Base-by-base conservation (phyloP, 2,888 invertebrate species). In the Euzophera pinguis region DNA sequence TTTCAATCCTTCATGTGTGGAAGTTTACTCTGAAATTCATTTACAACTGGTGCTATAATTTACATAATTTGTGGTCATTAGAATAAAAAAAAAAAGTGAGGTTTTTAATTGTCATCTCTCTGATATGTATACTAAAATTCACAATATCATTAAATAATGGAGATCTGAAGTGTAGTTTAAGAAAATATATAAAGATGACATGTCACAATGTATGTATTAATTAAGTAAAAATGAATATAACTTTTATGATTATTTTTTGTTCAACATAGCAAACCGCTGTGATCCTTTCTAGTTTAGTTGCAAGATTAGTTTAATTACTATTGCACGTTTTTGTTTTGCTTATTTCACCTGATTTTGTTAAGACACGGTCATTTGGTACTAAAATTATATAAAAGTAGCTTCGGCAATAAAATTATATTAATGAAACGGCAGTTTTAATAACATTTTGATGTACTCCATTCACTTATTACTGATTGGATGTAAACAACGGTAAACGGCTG, bases 21-120 rank as follows among this genome's bases (percentile, higher is more conserved):
- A 32, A 45, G 32, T 32, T 16, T 22, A 22, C 50, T 53, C 34
- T 47, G 50, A 52, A 48, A 54, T 52, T 53, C 37, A 32, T 58
- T 59, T 37, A 17, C 45, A 53, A 51, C 47, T 50, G 71, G 71
- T 69, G 71, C 68, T 71, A 67, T 62, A 59, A 63, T 64, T 67
- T 62, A 32, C 34, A 45, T 45, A 10, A 32, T 45, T 12, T 29
- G 22, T 14, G 12, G 6, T 42, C 16, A 16, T 17, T 39, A 8
- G 1, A 14, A 39, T 39, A 22, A 10, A 32, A 1, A 32, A 9
- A 1, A 32, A 4, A 6, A 4, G 22, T 22, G 22, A 22, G 32
- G 10, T 32, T 32, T 32, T 32, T 22, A 5, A 22, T 22, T 22
- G 22, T 3, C 3, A 8, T 32, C 7, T 32, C 32, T 32, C 32